Conservation (phyloP, 1,140 invertebrate genomes). For the Drepana arcuata region DNA sequence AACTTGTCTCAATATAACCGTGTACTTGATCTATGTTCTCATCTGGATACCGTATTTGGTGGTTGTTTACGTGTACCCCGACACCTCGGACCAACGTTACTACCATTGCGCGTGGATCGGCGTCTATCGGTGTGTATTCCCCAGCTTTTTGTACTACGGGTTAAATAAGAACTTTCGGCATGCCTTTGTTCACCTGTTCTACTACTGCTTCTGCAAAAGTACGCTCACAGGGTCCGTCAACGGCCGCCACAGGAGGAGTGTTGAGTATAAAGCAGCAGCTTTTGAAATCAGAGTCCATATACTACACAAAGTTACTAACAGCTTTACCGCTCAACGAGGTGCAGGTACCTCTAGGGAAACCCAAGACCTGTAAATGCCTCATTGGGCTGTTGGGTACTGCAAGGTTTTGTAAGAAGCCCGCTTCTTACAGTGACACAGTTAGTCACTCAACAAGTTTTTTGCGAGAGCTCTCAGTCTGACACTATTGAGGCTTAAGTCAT, state of each 20-base stretch:
- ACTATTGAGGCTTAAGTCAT: no score
- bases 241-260: conserved; percentile 71
- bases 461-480: no score
- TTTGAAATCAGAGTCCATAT: conserved; percentile 84
- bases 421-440: no score
- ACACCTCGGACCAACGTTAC: conserved; percentile 69
- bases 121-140: conserved; percentile 78
- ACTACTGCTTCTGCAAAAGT: conserved; percentile 89
- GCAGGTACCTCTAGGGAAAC: conserved; percentile 19
- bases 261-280: conserved; percentile 66
- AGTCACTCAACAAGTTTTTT: no score
- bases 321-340: conserved; percentile 13
- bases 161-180: conserved; percentile 80
- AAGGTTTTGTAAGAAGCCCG: not conserved
- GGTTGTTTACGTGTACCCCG: conserved; percentile 69
- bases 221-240: conserved; percentile 77
- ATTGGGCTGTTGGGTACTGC: not conserved
- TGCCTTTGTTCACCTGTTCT: conserved; percentile 83
- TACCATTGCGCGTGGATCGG: conserved; percentile 80
- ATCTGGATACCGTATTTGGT: conserved; percentile 81
- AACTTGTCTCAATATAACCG: conserved; percentile 76
- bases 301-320: conserved; percentile 65
- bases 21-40: conserved; percentile 76
- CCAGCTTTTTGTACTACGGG: conserved; percentile 78
- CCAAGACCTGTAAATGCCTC: conserved; percentile 7